Conservation (phyloP, 2,113 vertebrate species). For the Nettapus auritus region DNA sequence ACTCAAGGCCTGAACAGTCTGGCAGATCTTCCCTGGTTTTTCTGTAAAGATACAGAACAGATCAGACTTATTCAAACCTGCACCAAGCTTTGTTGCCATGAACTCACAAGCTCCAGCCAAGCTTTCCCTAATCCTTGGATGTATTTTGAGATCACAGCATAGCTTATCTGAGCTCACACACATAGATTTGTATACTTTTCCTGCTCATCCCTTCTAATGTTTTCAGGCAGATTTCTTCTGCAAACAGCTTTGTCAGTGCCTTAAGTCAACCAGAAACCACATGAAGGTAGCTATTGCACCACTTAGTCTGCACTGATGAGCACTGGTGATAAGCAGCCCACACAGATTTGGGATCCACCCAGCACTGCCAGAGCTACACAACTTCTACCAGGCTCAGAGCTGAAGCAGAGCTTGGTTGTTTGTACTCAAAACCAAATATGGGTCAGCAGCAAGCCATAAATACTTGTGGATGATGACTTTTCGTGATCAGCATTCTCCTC, state of each 20-base stretch:
- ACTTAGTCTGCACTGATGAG: not conserved
- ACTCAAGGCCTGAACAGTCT: not conserved
- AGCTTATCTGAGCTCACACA: not conserved
- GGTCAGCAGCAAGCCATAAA: not conserved
- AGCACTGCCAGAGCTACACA: not conserved
- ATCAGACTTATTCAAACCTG: not conserved
- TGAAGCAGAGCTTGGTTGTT: not conserved
- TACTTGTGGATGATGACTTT: not conserved
- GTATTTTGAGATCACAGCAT: not conserved
- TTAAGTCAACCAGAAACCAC: not conserved
- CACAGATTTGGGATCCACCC: not conserved
- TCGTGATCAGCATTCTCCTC: not conserved
- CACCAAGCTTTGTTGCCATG: not conserved
- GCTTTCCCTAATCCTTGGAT: not conserved
- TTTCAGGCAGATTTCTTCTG: not conserved
- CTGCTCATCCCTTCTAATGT: not conserved
- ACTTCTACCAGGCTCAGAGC: not conserved
- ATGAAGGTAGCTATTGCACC: not conserved
- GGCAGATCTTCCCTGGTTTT: not conserved
- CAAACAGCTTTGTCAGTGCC: not conserved
- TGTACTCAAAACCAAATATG: rapidly evolving
- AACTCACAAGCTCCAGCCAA: not conserved
- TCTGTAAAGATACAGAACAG: not conserved
- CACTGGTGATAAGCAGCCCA: not conserved
- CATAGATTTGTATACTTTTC: not conserved